A percentile compares a stretch with the other conserved stretches of the same genome.
Evolutionary conservation across 2,888 invertebrate genomes (phyloP).

Genomic region (Caenorhabditis wallacei): DNA sequence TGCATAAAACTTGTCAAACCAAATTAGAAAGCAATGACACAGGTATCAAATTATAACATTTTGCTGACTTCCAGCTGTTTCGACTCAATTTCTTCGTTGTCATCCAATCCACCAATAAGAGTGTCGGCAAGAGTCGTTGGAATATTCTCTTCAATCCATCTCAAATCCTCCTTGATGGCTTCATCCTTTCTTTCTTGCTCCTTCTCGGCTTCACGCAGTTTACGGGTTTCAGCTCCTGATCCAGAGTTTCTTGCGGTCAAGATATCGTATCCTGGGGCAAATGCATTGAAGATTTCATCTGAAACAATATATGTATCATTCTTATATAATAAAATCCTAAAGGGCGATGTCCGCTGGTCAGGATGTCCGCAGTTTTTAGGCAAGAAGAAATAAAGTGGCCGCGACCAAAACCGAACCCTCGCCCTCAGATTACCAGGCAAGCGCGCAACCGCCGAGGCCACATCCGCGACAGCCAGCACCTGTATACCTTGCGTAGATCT

Average conservation of each 20-base stretch:
- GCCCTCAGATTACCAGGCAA: too few relatives aligned
- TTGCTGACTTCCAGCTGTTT: conserved; percentile 80
- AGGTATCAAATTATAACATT: conserved; percentile 74
- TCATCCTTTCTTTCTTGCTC: conserved; percentile 68
- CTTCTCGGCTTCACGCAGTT: conserved; percentile 64
- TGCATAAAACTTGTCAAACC: conserved; percentile 30
- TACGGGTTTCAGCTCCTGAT: conserved; percentile 67
- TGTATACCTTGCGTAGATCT: too few relatives aligned
- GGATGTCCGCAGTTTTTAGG: too few relatives aligned
- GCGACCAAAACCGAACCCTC: too few relatives aligned
- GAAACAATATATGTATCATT: conserved; percentile 42
- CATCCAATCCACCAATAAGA: conserved; percentile 76
- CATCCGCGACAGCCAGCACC: too few relatives aligned
- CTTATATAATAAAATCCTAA: too few relatives aligned
- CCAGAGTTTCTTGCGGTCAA: conserved; percentile 68
- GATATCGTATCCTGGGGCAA: conserved; percentile 70
- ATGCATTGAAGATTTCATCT: conserved; percentile 77
- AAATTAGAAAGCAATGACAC: conserved; percentile 18
- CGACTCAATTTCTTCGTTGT: conserved; percentile 79
- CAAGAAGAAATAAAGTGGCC: too few relatives aligned
- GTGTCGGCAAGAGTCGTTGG: conserved; percentile 88
- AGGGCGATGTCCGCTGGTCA: too few relatives aligned
- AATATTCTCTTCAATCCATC: conserved; percentile 97
- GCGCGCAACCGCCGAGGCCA: too few relatives aligned
- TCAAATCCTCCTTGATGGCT: conserved; percentile 87